Evolutionary conservation across 2,113 vertebrate genomes (phyloP).

Genomic region (Sprattus sprattus): DNA sequence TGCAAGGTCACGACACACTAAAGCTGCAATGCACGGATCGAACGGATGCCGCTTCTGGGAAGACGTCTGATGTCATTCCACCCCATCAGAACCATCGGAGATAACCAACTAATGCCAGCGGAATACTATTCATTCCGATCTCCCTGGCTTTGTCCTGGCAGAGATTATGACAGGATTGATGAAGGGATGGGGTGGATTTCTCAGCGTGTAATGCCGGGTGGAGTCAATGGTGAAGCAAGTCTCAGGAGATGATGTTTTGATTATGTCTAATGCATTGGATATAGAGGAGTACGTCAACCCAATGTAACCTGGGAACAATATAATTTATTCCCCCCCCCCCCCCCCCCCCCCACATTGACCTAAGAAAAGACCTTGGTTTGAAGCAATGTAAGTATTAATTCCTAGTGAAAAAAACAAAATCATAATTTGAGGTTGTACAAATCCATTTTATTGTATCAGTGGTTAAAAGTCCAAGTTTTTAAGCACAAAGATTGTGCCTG

Average conservation of each 20-base stretch:
- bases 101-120: background rate
- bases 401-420: slow-evolving; percentile 48
- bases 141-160: background rate
- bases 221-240: background rate
- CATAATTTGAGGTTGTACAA: slow-evolving; percentile 63
- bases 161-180: background rate
- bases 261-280: background rate
- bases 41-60: background rate
- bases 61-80: background rate
- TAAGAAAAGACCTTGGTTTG: background rate
- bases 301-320: background rate
- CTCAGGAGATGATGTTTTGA: background rate
- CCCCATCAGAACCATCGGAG: background rate
- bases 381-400: background rate
- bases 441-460: slow-evolving; percentile 79
- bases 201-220: background rate
- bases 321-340: background rate
- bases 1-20: background rate
- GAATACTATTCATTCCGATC: background rate
- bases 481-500: slow-evolving; percentile 50
- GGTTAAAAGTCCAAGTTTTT: slow-evolving; percentile 73
- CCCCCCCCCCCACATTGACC: background rate
- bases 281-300: background rate
- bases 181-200: background rate
- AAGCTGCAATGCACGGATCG: background rate